Base-by-base conservation (phyloP, 2,797 vertebrate genomes). In the Natrix natrix region DNA sequence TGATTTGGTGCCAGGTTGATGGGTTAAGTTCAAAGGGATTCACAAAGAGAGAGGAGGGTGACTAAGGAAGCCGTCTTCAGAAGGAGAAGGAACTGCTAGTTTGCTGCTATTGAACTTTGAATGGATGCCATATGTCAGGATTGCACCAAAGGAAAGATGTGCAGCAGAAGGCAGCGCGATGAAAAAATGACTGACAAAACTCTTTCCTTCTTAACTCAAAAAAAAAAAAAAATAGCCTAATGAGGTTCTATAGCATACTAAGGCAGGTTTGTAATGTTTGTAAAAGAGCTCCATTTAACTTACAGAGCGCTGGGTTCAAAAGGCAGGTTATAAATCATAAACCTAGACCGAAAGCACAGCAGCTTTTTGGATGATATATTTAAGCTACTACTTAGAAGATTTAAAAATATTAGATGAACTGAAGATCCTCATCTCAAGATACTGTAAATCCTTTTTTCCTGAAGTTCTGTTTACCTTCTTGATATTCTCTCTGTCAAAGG, bases 1-100 rank as follows among this genome's bases (percentile, higher is more conserved):
- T 92, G 95, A 95, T 91, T 97, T 92, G 95, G 55, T 54, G 74
- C 92, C 93, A 94, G 95, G 94, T 88, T n/a, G 94, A 96, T 93
- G 92, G 92, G 61, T 92, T 96, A 94, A 95, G 94, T 94, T 95
- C 86, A 83, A 93, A 92, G 94, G 5, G 93, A 96, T 91, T 32
- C 52, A 57, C 55, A 37, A 4, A 74, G 54, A 52, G 60, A 92
- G 92, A 16, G 24, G 86, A 90, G 91, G 28, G 24, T 32, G 91
- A 20, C 86, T 88, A 1, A 55, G 55, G 88, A 78, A 1, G 2
- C 90, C 24, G 83, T 87, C 94, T 93, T 93, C 90, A 96, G 95
- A 89, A 55, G 37, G 37, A 94, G 86, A 94, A 94, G 94, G 92
- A 93, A 94, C 95, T 89, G 52, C 12, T 4, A 95, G 91, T 69